These are phyloP conservation scores for Anarrhichthys ocellatus DNA, from an alignment of 2,113 vertebrate species.

Conservation along the genomic window DNA sequence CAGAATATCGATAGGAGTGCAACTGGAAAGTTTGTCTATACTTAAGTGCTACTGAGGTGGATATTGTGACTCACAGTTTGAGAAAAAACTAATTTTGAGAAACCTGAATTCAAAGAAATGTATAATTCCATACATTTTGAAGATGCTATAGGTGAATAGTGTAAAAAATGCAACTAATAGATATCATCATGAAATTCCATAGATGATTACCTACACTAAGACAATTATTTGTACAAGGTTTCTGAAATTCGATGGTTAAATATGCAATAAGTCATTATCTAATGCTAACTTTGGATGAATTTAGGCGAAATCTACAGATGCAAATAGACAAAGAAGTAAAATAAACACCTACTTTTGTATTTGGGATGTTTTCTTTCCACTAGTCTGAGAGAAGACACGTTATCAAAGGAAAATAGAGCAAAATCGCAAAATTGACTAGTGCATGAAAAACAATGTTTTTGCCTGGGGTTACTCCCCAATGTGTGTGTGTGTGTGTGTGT, in stretches of 20 bases:
- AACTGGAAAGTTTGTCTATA: background rate
- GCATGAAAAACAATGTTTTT: background rate
- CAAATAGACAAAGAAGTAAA: background rate
- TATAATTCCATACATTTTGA: background rate
- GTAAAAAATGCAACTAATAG: background rate
- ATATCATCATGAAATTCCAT: background rate
- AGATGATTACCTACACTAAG: background rate
- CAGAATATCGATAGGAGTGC: too few relatives aligned
- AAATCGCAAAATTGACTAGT: background rate
- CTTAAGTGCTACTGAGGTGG: background rate
- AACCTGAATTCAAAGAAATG: background rate
- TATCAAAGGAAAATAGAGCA: background rate
- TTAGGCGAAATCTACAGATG: background rate
- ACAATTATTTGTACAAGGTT: background rate
- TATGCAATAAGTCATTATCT: background rate
- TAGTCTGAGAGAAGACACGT: too few relatives aligned
- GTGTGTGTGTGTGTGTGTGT: conserved; percentile 24
- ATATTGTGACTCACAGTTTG: background rate
- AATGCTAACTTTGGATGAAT: background rate
- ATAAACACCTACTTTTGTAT: background rate
- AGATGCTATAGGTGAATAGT: background rate
- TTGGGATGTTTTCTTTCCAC: background rate
- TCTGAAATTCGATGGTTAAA: background rate
- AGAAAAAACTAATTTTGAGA: background rate
- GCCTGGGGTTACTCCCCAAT: background rate